A percentile compares a stretch with the other conserved stretches of the same genome.
Evolutionary conservation across 2,888 invertebrate species (phyloP).

Genomic region (Drosophila gaucha): DNA sequence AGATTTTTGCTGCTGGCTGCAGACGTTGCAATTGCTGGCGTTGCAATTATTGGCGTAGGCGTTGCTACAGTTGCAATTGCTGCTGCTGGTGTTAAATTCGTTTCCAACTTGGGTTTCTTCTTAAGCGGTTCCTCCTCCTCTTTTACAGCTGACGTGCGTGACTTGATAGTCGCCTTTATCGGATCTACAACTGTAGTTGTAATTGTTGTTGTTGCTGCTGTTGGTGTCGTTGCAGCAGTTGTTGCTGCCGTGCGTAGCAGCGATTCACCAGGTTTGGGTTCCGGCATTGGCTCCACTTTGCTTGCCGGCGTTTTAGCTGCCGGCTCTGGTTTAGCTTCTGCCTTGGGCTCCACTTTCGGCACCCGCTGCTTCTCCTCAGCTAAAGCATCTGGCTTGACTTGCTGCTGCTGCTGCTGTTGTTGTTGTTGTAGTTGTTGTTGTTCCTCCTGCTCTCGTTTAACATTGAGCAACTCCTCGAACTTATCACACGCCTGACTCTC

Average conservation of each 20-base stretch:
- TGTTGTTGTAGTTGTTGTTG: slow-evolving; percentile 22
- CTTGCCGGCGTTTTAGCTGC: neutral
- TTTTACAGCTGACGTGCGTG: slow-evolving; percentile 31
- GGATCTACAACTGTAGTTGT: slow-evolving; percentile 24
- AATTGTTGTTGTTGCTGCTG: slow-evolving; percentile 13
- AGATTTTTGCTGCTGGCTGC: slow-evolving; percentile 66
- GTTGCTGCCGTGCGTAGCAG: slow-evolving; percentile 49
- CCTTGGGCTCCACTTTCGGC: slow-evolving; percentile 42
- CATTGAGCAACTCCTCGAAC: slow-evolving; percentile 72
- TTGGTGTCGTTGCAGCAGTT: slow-evolving; percentile 21
- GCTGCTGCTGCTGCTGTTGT: slow-evolving; percentile 9
- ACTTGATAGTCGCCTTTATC: slow-evolving; percentile 41
- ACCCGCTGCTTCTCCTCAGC: slow-evolving; percentile 11
- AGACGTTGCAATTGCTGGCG: slow-evolving; percentile 1
- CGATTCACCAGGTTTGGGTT: slow-evolving; percentile 66
- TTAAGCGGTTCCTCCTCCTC: slow-evolving; percentile 70
- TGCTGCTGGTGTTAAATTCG: neutral
- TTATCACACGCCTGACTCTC: slow-evolving; percentile 81
- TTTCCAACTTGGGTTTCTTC: slow-evolving; percentile 69
- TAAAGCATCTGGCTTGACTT: slow-evolving; percentile 6
- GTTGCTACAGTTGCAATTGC: slow-evolving; percentile 4
- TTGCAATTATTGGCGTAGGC: slow-evolving; percentile 2
- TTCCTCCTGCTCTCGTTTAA: slow-evolving; percentile 60
- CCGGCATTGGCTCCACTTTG: slow-evolving; percentile 45
- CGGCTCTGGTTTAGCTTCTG: slow-evolving; percentile 28